phyloP scores from a whole-genome alignment of 2,888 invertebrate genomes.

The Athalia rosae region DNA sequence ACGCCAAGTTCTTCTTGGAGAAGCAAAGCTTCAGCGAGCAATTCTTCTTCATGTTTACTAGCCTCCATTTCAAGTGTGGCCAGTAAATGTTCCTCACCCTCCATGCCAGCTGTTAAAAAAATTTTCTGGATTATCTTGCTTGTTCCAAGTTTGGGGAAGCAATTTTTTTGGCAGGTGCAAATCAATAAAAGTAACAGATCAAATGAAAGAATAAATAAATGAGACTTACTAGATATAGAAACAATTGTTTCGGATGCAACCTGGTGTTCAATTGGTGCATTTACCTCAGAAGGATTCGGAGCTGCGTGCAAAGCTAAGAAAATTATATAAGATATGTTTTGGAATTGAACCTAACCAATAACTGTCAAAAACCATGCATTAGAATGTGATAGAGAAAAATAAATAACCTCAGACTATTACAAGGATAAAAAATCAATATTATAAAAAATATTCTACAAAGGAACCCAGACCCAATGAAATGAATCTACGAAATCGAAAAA shows the following conservation, averaged over 20 bases:
- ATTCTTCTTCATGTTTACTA: conserved; percentile 68
- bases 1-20: conserved; percentile 69
- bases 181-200: conserved; percentile 14
- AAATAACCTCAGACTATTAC: not conserved
- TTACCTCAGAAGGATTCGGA: conserved; percentile 53
- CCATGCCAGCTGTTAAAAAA: conserved; percentile 62
- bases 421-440: no score
- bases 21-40: conserved; percentile 69
- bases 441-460: no score
- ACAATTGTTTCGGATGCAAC: conserved; percentile 58
- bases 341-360: conserved; percentile 31
- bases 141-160: no score
- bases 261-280: conserved; percentile 53
- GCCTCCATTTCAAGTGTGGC: conserved; percentile 71
- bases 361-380: not conserved
- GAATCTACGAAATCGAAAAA: not conserved
- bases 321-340: conserved; percentile 47
- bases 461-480: conserved; percentile 25
- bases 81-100: conserved; percentile 69
- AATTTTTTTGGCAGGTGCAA: conserved; percentile 2
- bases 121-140: not conserved
- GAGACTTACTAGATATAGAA: conserved; percentile 60
- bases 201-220: conserved; percentile 36
- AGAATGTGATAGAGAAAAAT: not conserved
- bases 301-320: conserved; percentile 57